Base-by-base conservation (phyloP, 2,888 invertebrate species). In the Phlogophora meticulosa region DNA sequence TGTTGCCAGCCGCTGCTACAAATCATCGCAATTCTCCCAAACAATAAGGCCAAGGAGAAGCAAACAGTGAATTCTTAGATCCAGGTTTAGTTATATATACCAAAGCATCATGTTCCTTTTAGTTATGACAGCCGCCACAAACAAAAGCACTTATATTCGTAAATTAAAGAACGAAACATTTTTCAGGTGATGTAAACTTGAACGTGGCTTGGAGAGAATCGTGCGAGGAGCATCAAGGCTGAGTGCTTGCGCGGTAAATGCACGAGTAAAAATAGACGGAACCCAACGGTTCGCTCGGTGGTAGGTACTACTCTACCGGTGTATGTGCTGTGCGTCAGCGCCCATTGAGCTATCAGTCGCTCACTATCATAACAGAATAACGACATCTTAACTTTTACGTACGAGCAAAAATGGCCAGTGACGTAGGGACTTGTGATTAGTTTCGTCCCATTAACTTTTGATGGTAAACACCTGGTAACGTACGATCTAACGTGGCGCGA, bases 201-300 rank as follows among this genome's bases (percentile, higher is more conserved):
- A 70, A 72, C 73, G 72, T 66, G 71, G 80, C 61, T 81, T 68
- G 57, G 24, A 48, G 52, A 74, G 61, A 72, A 66, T 64, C 56
- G 72, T 24, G 72, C 66, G 80, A 81, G 76, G 78, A 84, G 87
- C 86, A 90, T 83, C 92, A 93, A 93, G 93, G 92, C 88, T 92
- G 91, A 89, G 89, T 87, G 83, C 82, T 63, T 72, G 81, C 81
- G 76, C 79, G 80, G 83, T 81, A 92, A 92, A 91, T 92, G 92
- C 90, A 91, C 75, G 91, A 84, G 83, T 94, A 93, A 93, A 91
- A 93, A 93, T 94, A 94, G 93, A 90, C 80, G 81, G 82, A 84
- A 87, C 80, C 83, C 81, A 75, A 80, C 76, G 74, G 79, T 90
- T 87, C 87, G 86, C 83, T 90, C 87, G 88, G 85, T 90, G 87